A percentile compares a stretch with the other conserved stretches of the same genome.
Conservation (phyloP, 2,888 invertebrate genomes). For the Pandemis cinnamomeana region DNA sequence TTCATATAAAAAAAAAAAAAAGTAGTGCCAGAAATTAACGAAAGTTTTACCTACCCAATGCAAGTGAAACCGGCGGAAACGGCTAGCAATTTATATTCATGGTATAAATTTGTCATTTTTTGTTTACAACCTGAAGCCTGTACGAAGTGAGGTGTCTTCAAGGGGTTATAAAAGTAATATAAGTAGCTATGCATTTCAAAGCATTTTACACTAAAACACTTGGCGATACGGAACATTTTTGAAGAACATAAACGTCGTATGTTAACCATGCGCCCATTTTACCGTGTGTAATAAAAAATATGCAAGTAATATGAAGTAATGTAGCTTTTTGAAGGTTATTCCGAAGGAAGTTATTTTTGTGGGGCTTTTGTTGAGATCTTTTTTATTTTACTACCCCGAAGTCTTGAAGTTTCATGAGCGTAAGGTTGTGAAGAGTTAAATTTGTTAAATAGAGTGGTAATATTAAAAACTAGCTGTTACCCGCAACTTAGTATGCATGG, state of each 20-base stretch:
- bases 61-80: not conserved
- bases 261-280: slow-evolving; percentile 21
- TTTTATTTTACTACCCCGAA: slow-evolving; percentile 16
- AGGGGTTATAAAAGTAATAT: slow-evolving; percentile 34
- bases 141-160: slow-evolving; percentile 32
- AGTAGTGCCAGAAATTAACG: not conserved
- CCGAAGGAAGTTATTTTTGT: slow-evolving; percentile 18
- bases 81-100: slow-evolving; percentile 10
- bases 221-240: slow-evolving; percentile 13
- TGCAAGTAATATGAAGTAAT: slow-evolving; percentile 42
- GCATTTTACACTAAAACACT: not conserved
- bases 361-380: slow-evolving; percentile 6
- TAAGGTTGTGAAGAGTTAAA: not conserved
- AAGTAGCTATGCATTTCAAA: not conserved
- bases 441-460: not conserved
- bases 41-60: not conserved
- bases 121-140: slow-evolving; percentile 33
- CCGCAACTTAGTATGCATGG: no score
- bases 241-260: not conserved
- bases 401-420: not conserved
- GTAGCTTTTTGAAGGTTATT: slow-evolving; percentile 22
- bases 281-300: slow-evolving; percentile 38
- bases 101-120: slow-evolving; percentile 39
- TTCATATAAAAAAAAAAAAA: no score
- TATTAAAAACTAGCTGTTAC: no score